Evolutionary conservation across 1,140 invertebrate species (phyloP), one percentile per base, ranked within the genome.

Genomic region (Diprion similis): DNA sequence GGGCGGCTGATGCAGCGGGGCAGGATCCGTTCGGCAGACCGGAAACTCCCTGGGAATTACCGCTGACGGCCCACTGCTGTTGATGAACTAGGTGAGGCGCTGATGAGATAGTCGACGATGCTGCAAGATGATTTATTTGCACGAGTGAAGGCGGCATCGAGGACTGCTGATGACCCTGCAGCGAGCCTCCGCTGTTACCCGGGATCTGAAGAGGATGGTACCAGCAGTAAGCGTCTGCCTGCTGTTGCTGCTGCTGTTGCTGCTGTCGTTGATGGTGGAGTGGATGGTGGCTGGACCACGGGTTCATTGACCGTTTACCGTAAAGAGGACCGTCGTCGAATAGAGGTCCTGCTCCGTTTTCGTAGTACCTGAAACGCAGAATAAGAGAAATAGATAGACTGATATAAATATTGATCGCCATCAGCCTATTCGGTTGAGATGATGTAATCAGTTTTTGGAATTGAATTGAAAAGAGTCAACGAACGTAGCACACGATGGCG

Each of bases 341-440:
- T 0, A 80, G 71, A 1, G 75, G 66, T 11, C 66, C 66, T 18
- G 7, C 70, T 0, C 87, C 87, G 76, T 90, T 90, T 74, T 90
- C 89, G 69, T 89, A 90, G 66, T 89, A 89, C 65, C 89, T 90
- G 76, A 8, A 59, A 59, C n/a, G 11, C 9, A 73, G 75, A 17
- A 73, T 68, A 65, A 64, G 66, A 73, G 11, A 10, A 59, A 68
- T 45, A 45, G 17, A 75, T 3, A 71, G 13, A 78, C 51, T 66
- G 64, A n/a, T 66, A 68, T 70, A 11, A 72, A 70, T 71, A 19
- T 18, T 3, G 66, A 72, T n/a, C n/a, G 24, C 64, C 46, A 45
- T 24, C 45, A 51, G 19, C 11, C 68, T 13, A 70, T 68, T 65
- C 67, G 70, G 69, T 73, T 66, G 46, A 46, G 46, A 47, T 15